Evolutionary conservation across 1,140 invertebrate species (phyloP).

Genomic region (Drosophila mayri): DNA sequence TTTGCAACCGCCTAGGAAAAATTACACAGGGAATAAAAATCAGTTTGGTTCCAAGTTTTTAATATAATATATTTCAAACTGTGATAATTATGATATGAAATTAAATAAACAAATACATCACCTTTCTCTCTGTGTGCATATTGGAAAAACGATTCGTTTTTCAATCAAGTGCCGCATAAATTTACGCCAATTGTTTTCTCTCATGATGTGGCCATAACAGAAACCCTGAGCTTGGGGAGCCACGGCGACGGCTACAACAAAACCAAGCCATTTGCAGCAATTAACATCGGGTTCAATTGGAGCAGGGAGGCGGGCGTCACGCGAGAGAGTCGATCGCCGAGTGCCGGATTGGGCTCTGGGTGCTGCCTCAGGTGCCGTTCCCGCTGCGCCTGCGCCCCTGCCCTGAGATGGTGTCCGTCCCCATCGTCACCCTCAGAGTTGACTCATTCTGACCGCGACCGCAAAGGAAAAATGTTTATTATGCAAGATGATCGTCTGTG

Average conservation of each 20-base stretch:
- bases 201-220: slow-evolving; percentile 4
- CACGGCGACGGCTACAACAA: slow-evolving; percentile 1
- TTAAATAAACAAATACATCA: background rate
- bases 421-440: slow-evolving; percentile 1
- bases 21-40: slow-evolving; percentile 1
- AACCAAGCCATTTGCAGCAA: slow-evolving; percentile 48
- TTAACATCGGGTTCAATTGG: slow-evolving; percentile 75
- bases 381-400: background rate
- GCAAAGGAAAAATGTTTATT: slow-evolving; percentile 7
- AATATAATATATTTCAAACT: no score
- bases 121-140: background rate
- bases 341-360: background rate
- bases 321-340: slow-evolving; percentile 20
- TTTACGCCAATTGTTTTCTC: slow-evolving; percentile 68
- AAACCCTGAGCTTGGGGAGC: slow-evolving; percentile 9
- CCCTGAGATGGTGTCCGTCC: slow-evolving; percentile 1
- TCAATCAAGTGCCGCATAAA: slow-evolving; percentile 67
- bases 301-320: slow-evolving; percentile 21
- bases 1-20: background rate
- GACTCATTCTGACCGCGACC: slow-evolving; percentile 9
- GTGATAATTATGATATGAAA: background rate
- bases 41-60: no score
- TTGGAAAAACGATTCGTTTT: slow-evolving; percentile 42
- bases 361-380: background rate
- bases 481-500: slow-evolving; percentile 5